A percentile compares a stretch with the other conserved stretches of the same genome.
Evolutionary conservation across 2,888 invertebrate species (phyloP).

Genomic region (Tricholauxania praeusta): DNA sequence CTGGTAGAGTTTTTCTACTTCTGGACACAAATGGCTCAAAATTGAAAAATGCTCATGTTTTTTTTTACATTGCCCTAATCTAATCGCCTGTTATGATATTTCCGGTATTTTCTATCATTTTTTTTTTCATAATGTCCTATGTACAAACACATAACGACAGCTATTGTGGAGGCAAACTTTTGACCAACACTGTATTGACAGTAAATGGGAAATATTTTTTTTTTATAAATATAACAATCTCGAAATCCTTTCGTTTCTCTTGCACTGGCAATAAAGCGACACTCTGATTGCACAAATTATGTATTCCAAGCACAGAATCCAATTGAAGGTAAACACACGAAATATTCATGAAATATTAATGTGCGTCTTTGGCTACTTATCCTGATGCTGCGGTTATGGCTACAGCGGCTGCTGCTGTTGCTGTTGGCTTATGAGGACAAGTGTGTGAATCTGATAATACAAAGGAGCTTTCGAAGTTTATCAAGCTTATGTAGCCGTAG

Average conservation of each 20-base stretch:
- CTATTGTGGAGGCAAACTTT: too few species aligned
- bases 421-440: background rate
- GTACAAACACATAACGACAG: too few species aligned
- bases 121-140: too few species aligned
- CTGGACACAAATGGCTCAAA: too few species aligned
- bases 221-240: background rate
- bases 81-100: too few species aligned
- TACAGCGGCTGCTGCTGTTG: background rate
- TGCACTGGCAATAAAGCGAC: background rate
- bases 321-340: conserved; percentile 59
- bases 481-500: too few species aligned
- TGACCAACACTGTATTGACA: too few species aligned
- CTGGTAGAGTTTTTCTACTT: too few species aligned
- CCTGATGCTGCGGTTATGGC: conserved; percentile 33
- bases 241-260: background rate
- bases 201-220: background rate
- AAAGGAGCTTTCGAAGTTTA: background rate
- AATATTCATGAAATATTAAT: conserved; percentile 60
- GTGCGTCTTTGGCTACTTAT: conserved; percentile 37
- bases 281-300: conserved; percentile 6
- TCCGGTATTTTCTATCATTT: too few species aligned
- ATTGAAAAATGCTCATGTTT: too few species aligned
- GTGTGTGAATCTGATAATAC: background rate
- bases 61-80: too few species aligned
- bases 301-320: conserved; percentile 58